Conservation (phyloP, 2,797 vertebrate species). For the Alosa sapidissima region DNA sequence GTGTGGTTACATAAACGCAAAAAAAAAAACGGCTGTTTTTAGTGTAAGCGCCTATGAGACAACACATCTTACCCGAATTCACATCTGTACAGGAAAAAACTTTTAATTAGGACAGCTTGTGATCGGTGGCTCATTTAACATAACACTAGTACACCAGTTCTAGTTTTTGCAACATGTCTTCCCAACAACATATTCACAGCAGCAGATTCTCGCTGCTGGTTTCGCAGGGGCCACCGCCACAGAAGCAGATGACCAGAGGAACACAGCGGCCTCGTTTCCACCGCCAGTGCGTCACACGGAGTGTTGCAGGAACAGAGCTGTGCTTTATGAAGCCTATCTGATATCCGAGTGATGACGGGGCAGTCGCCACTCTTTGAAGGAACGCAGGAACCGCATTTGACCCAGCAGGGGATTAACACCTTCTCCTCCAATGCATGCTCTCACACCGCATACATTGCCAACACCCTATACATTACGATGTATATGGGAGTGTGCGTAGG, state of each 20-base stretch:
- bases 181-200: background rate
- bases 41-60: background rate
- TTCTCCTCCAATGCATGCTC: background rate
- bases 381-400: background rate
- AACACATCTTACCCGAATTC: background rate
- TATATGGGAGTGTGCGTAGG: background rate
- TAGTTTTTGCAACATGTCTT: background rate
- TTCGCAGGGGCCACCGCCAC: background rate
- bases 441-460: background rate
- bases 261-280: background rate
- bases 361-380: background rate
- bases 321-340: background rate
- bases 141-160: background rate
- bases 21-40: background rate
- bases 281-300: background rate
- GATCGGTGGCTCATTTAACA: background rate
- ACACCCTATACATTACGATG: background rate
- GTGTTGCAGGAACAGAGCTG: background rate
- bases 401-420: background rate
- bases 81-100: background rate
- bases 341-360: constrained; percentile 2
- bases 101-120: background rate
- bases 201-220: background rate
- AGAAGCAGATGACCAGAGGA: background rate
- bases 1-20: background rate